phyloP scores from a whole-genome alignment of 2,888 invertebrate species.

The Hecatera dysodea region DNA sequence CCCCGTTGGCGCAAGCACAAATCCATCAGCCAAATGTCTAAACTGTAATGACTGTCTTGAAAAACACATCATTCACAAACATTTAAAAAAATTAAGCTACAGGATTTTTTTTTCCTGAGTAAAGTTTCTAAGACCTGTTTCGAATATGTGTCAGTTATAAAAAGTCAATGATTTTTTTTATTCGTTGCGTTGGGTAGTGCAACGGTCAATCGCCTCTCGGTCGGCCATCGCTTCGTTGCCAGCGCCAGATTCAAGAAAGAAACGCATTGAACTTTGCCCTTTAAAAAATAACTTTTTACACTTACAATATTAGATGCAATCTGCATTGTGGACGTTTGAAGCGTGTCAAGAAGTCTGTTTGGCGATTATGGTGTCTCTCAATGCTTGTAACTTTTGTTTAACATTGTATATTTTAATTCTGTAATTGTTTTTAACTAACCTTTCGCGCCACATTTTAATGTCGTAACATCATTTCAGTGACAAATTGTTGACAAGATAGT shows the following conservation, averaged over 20 bases:
- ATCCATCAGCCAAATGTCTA: constrained; percentile 51
- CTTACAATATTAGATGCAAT: constrained; percentile 28
- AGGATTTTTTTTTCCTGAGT: background rate
- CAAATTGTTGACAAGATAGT: background rate
- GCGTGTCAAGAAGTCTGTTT: constrained; percentile 1
- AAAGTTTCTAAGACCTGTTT: constrained; percentile 34
- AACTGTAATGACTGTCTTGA: constrained; percentile 25
- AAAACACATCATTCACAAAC: constrained; percentile 23
- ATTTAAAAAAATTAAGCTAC: background rate
- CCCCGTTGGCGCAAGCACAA: constrained; percentile 61
- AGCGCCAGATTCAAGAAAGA: constrained; percentile 44
- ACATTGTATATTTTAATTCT: background rate
- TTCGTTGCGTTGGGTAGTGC: constrained; percentile 32
- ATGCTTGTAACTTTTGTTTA: background rate
- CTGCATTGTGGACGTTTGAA: background rate
- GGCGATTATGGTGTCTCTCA: background rate
- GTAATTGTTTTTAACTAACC: no score
- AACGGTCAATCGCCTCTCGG: constrained; percentile 69
- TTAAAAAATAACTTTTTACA: constrained; percentile 36
- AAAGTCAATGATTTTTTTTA: constrained; percentile 33
- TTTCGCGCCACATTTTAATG: background rate
- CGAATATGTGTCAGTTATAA: constrained; percentile 44
- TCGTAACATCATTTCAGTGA: background rate
- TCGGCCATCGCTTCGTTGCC: constrained; percentile 33
- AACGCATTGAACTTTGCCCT: constrained; percentile 61